Conservation (phyloP, 2,113 vertebrate species). For the Tapirus terrestris region DNA sequence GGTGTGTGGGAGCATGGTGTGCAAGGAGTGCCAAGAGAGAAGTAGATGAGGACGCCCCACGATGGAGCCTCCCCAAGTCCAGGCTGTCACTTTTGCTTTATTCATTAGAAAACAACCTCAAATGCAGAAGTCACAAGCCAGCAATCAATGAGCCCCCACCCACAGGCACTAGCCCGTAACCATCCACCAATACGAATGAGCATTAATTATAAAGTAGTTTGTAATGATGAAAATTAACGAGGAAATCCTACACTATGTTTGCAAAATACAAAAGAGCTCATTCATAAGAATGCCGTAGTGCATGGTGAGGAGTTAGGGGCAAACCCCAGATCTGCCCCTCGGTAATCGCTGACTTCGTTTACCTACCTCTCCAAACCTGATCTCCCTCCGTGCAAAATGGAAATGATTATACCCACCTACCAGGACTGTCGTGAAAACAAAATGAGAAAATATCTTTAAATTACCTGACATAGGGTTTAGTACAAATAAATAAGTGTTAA, state of each 20-base stretch:
- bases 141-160: not conserved
- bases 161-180: fast-evolving
- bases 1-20: fast-evolving
- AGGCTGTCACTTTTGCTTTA: not conserved
- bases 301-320: fast-evolving
- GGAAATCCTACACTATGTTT: not conserved
- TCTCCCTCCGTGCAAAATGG: not conserved
- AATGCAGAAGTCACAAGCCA: not conserved
- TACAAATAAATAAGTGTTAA: not conserved
- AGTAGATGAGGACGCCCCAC: fast-evolving
- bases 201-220: fast-evolving
- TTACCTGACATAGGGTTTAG: not conserved
- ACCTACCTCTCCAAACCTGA: not conserved
- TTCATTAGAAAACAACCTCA: not conserved
- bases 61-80: not conserved
- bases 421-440: not conserved
- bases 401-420: not conserved
- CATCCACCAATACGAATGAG: too few relatives aligned
- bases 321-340: not conserved
- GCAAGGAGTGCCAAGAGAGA: not conserved
- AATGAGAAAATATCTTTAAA: not conserved
- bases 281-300: fast-evolving
- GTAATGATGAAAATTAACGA: not conserved
- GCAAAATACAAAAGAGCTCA: not conserved
- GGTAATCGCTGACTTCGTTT: not conserved